These are phyloP conservation scores for Hemicordylus capensis DNA, from an alignment of 2,113 vertebrate genomes.

Conservation along the genomic window DNA sequence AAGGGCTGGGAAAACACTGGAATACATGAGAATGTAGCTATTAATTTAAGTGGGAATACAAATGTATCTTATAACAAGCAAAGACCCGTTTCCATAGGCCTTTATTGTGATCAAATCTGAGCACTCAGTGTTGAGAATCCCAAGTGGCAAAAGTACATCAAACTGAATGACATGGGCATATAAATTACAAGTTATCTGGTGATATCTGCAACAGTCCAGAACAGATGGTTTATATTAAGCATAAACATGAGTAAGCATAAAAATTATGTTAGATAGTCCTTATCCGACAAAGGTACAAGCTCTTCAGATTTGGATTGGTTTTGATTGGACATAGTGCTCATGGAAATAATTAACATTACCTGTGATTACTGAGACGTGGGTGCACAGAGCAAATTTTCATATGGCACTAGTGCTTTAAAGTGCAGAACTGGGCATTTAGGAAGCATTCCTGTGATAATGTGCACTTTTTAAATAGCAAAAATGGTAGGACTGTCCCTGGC, in stretches of 20 bases:
- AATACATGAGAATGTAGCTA: background rate
- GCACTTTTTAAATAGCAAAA: background rate
- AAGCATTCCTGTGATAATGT: too few relatives aligned
- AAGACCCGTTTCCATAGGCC: background rate
- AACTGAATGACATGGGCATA: background rate
- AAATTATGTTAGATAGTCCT: background rate
- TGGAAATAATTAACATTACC: background rate
- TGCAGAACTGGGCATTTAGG: background rate
- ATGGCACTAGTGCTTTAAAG: background rate
- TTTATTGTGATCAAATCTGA: background rate
- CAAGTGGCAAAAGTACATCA: background rate
- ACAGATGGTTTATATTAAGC: background rate
- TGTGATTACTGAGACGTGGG: background rate
- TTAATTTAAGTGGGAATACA: background rate
- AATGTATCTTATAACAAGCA: background rate
- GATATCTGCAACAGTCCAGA: background rate
- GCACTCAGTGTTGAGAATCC: background rate
- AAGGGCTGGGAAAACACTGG: background rate
- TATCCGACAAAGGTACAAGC: background rate
- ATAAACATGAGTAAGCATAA: slow-evolving; percentile 3
- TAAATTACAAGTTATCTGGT: background rate
- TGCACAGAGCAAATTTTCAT: background rate
- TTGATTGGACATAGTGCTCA: background rate
- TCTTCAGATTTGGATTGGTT: background rate
- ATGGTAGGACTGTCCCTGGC: too few relatives aligned